Percentiles rank a stretch among this genome's conserved stretches.
phyloP scores from a whole-genome alignment of 2,888 invertebrate species.

The Ormyrus rosae region DNA sequence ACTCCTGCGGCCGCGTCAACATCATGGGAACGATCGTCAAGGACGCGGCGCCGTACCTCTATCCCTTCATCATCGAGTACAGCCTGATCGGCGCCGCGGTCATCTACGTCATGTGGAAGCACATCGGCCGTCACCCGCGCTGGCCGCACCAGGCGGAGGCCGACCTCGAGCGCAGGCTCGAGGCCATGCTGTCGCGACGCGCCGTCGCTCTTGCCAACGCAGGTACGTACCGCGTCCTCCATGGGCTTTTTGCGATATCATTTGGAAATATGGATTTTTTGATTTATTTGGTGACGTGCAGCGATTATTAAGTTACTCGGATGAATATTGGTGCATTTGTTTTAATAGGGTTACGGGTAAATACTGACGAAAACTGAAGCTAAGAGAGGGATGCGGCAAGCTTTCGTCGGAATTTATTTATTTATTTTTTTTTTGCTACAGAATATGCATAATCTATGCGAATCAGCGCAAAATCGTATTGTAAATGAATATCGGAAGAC shows the following conservation, averaged over 20 bases:
- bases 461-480: no score
- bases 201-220: constrained; percentile 92
- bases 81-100: constrained; percentile 96
- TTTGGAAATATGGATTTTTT: not conserved
- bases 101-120: constrained; percentile 97
- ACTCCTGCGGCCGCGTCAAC: constrained; percentile 87
- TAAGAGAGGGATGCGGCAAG: no score
- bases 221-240: constrained; percentile 74
- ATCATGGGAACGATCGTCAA: constrained; percentile 95
- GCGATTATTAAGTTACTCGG: no score
- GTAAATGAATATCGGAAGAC: no score
- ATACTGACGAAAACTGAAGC: no score
- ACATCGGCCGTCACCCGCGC: constrained; percentile 92
- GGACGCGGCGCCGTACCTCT: constrained; percentile 95
- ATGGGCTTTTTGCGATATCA: not conserved
- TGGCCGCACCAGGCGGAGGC: constrained; percentile 85
- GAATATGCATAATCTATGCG: no score
- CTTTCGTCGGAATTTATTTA: no score
- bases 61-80: constrained; percentile 97
- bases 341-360: no score
- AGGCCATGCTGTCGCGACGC: constrained; percentile 91
- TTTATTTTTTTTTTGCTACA: no score
- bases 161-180: constrained; percentile 91
- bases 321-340: no score
- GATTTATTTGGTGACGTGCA: no score